Conservation (phyloP, 2,888 invertebrate species). For the Beris morrisii region DNA sequence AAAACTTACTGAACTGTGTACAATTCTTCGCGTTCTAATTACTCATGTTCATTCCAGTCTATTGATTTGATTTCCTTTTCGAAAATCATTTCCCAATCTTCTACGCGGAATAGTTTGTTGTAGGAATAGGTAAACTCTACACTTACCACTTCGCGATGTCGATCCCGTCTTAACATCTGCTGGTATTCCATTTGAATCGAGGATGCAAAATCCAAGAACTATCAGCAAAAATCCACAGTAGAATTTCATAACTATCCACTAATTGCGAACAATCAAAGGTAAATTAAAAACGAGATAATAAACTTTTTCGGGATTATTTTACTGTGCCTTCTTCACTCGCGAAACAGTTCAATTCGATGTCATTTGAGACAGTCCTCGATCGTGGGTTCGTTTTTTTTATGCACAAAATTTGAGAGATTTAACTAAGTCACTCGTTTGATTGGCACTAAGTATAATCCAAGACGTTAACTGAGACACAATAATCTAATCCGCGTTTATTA, state of each 20-base stretch:
- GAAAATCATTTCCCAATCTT: no score
- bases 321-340: constrained; percentile 8
- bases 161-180: constrained; percentile 3
- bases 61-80: constrained; percentile 1
- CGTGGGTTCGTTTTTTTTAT: no score
- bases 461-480: no score
- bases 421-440: no score
- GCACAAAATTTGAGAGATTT: no score
- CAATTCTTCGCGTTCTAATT: constrained; percentile 18
- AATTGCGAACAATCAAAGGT: neutral
- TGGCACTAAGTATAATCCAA: no score
- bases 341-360: neutral
- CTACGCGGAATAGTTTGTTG: no score
- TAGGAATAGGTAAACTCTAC: no score
- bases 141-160: constrained; percentile 16
- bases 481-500: no score
- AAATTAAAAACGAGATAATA: neutral
- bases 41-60: neutral
- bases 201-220: constrained; percentile 18
- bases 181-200: constrained; percentile 22
- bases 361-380: constrained; percentile 5
- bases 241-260: constrained; percentile 18
- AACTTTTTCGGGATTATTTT: no score
- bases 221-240: constrained; percentile 18
- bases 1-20: constrained; percentile 8